Base-by-base conservation (phyloP, 2,797 vertebrate species). In the Lutjanus argentimaculatus region DNA sequence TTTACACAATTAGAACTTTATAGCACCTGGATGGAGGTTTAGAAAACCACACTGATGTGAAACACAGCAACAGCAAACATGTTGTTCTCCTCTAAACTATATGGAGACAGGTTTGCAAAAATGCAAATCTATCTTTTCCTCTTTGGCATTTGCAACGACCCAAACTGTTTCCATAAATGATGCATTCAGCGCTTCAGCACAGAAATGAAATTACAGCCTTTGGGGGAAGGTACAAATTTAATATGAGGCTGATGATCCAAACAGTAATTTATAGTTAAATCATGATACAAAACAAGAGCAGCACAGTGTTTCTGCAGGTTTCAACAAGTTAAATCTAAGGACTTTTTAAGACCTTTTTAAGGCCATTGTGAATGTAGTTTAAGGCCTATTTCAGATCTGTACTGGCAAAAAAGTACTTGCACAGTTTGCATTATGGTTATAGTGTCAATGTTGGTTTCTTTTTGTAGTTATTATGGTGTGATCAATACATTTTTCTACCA, bases 181-280 rank as follows among this genome's bases (percentile, higher is more conserved):
- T 49, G 16, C 2, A 73, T 68, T 64, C 4, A 36, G 58, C 5
- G 36, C 6, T 21, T 75, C 17, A 72, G 52, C 14, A 51, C 17
- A 62, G 36, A 67, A 53, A 80, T 76, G 0, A 56, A 66, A 46
- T 66, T 56, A 64, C 6, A 52, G 52, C 70, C 51, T 86, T 68
- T 56, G 11, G n/a, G 43, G 43, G 65, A 55, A 69, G 57, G 42
- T 16, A 21, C 17, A 74, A 65, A 72, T 69, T 55, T 56, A 65
- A 71, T 64, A 42, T 42, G 12, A 65, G 17, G 40, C 11, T 45
- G 21, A 67, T 56, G 72, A 84, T 86, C 63, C 49, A 55, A 25
- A 11, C 19, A 59, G 13, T 65, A 12, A 52, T 57, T 69, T 43
- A 48, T 21, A 49, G 40, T 69, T 40, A 22, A 30, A 42, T 78